Conservation (phyloP, 2,797 vertebrate species). For the Sciaenops ocellatus region DNA sequence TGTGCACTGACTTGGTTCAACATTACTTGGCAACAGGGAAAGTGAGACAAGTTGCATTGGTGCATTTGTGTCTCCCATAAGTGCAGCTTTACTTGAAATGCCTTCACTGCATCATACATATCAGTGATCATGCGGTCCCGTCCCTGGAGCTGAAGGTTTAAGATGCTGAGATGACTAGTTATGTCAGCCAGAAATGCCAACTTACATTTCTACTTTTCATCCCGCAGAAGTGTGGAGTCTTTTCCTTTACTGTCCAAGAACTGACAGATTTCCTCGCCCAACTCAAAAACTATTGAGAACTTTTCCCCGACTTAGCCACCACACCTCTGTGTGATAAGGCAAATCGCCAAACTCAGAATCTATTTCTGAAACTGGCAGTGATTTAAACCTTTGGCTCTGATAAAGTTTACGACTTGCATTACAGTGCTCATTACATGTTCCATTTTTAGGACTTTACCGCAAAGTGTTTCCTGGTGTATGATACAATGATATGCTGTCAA, state of each 20-base stretch:
- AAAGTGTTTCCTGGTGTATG: not conserved
- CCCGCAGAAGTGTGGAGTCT: too few relatives aligned
- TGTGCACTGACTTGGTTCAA: too few relatives aligned
- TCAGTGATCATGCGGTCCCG: not conserved
- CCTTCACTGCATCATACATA: not conserved
- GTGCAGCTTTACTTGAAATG: too few relatives aligned
- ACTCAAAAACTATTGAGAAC: too few relatives aligned
- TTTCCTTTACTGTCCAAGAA: too few relatives aligned
- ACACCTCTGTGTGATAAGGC: not conserved
- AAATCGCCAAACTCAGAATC: not conserved
- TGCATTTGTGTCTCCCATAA: too few relatives aligned
- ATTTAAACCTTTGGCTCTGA: not conserved
- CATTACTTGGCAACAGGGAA: too few relatives aligned
- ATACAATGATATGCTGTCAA: not conserved
- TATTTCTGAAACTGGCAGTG: not conserved
- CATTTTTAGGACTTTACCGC: not conserved
- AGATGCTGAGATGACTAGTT: not conserved
- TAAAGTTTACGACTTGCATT: too few relatives aligned
- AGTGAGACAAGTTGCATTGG: too few relatives aligned
- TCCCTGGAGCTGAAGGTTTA: conserved; percentile 1
- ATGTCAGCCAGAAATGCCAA: not conserved
- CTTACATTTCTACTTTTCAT: too few relatives aligned
- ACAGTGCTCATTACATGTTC: too few relatives aligned
- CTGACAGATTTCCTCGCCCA: too few relatives aligned
- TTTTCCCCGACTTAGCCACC: not conserved